Conservation (phyloP, 2,113 vertebrate genomes). For the Smithornis capensis region DNA sequence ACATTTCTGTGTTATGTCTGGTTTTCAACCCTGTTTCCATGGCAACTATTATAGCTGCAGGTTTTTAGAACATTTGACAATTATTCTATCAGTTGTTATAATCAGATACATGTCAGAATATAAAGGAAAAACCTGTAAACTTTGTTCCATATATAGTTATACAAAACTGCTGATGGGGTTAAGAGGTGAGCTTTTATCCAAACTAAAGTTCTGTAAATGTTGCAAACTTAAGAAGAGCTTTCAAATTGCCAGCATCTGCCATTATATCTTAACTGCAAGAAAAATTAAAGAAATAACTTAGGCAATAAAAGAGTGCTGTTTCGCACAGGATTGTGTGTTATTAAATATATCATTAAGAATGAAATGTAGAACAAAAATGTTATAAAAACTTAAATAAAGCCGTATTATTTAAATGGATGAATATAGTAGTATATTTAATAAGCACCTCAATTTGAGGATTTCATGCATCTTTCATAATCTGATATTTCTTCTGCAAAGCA, state of each 20-base stretch:
- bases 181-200: background rate
- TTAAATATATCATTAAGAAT: background rate
- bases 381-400: background rate
- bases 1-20: background rate
- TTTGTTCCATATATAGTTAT: background rate
- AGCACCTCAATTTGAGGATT: background rate
- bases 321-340: background rate
- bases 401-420: background rate
- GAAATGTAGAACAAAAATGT: background rate
- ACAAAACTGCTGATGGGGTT: background rate
- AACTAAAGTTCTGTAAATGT: background rate
- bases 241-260: background rate
- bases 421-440: background rate
- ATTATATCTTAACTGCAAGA: background rate
- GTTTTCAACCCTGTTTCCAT: constrained; percentile 22
- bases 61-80: background rate
- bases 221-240: background rate
- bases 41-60: background rate
- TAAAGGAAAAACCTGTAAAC: background rate
- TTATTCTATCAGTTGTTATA: background rate
- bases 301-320: background rate
- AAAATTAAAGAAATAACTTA: background rate
- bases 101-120: background rate
- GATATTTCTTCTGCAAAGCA: background rate
- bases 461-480: background rate